Evolutionary conservation across 37 sponge, comb jelly and placozoan genomes (phyloP).

Genomic region (Spongia lamella): DNA sequence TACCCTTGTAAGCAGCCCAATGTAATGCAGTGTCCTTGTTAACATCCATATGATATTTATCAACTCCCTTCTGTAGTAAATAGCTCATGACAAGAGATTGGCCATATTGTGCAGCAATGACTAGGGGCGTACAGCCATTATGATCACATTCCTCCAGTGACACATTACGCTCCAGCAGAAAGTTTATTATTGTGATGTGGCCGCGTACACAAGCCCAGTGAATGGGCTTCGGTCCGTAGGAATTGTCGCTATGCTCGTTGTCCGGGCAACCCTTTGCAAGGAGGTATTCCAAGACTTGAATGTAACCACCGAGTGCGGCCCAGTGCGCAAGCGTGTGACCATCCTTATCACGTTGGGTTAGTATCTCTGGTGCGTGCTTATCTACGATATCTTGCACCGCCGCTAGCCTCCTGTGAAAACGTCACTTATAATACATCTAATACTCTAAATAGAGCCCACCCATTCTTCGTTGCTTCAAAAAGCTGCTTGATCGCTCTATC

Average conservation of each 20-base stretch:
- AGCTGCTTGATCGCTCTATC: too few relatives aligned
- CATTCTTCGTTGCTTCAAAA: too few relatives aligned
- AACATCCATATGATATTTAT: constrained; percentile 68
- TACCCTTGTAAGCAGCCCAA: constrained; percentile 91
- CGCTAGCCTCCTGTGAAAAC: constrained; percentile 29
- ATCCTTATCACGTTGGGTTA: constrained; percentile 34
- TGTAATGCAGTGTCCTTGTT: constrained; percentile 88
- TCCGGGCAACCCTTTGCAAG: constrained; percentile 62
- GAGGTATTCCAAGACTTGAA: constrained; percentile 54
- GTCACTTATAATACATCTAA: too few relatives aligned
- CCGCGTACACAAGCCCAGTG: constrained; percentile 89
- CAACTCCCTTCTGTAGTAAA: constrained; percentile 80
- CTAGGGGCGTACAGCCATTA: constrained; percentile 78
- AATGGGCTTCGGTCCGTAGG: constrained; percentile 74
- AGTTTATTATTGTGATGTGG: constrained; percentile 51
- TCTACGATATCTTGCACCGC: constrained; percentile 50
- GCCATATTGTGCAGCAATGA: constrained; percentile 84
- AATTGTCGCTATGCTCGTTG: constrained; percentile 72
- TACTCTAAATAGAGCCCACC: too few relatives aligned
- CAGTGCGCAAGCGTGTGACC: constrained; percentile 83
- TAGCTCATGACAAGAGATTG: constrained; percentile 79
- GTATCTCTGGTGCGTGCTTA: constrained; percentile 23
- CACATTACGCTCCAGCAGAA: constrained; percentile 69
- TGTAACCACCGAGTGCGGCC: constrained; percentile 74
- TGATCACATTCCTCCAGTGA: constrained; percentile 64